Evolutionary conservation across 2,113 vertebrate species (phyloP).

Genomic region (Sardina pilchardus): DNA sequence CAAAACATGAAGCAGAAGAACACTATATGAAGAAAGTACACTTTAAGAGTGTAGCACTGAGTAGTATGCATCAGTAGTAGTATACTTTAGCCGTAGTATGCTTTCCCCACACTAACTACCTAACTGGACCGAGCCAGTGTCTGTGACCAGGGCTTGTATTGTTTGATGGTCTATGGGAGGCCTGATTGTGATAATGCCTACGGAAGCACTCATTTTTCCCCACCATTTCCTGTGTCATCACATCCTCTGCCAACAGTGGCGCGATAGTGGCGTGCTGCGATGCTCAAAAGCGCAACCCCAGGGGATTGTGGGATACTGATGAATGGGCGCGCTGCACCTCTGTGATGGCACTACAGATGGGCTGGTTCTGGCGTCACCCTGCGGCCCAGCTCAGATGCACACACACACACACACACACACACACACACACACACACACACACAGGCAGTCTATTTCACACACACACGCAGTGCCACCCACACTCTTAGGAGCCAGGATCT

Average conservation of each 20-base stretch:
- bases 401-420: not conserved
- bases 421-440: not conserved
- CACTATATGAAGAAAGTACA: conserved; percentile 17
- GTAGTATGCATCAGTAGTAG: not conserved
- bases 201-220: not conserved
- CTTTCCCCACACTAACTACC: not conserved
- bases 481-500: not conserved
- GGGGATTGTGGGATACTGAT: not conserved
- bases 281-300: no score
- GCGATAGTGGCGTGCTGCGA: no score
- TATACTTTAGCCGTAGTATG: not conserved
- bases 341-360: not conserved
- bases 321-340: not conserved
- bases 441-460: not conserved
- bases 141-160: not conserved
- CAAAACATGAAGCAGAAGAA: not conserved
- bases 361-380: not conserved
- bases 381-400: not conserved
- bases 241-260: not conserved
- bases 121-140: not conserved
- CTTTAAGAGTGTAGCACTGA: not conserved
- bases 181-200: not conserved
- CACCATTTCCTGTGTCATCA: not conserved
- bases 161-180: not conserved
- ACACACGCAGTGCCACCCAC: not conserved